Evolutionary conservation across 2,797 vertebrate genomes (phyloP).

Genomic region (Menidia menidia): DNA sequence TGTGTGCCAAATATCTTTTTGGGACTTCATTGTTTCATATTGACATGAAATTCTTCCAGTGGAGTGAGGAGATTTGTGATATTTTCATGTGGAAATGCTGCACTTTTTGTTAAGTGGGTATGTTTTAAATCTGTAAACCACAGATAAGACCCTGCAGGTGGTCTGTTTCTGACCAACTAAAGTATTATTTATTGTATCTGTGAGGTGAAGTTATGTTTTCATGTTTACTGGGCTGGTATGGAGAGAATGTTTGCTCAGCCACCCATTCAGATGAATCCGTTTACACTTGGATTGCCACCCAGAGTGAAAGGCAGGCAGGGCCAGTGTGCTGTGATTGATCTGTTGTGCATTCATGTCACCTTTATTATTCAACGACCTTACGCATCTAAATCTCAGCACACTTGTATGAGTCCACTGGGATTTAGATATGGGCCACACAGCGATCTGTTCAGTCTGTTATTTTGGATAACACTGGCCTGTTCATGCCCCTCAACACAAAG

Average conservation of each 20-base stretch:
- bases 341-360: conserved; percentile 15
- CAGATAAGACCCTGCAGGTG: background rate
- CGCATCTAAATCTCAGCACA: background rate
- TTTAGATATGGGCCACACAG: conserved; percentile 30
- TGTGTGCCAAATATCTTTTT: conserved; percentile 9
- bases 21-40: background rate
- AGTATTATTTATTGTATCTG: conserved; percentile 30
- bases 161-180: conserved; percentile 17
- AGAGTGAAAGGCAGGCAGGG: background rate
- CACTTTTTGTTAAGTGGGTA: conserved; percentile 1
- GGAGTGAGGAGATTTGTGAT: background rate
- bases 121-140: conserved; percentile 8
- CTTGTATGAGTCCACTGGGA: conserved; percentile 6
- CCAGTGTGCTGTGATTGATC: background rate
- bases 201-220: conserved; percentile 6
- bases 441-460: conserved; percentile 46
- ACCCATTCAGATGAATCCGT: conserved; percentile 21
- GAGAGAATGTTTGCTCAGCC: conserved; percentile 11
- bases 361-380: conserved; percentile 29
- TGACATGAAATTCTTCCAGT: background rate
- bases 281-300: background rate
- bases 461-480: conserved; percentile 46
- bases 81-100: conserved; percentile 3
- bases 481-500: conserved; percentile 54
- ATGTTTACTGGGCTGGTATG: conserved; percentile 8